Percentiles rank a stretch among this genome's conserved stretches.
Conservation (phyloP, 1,140 invertebrate genomes). For the Drosophila chauvacae region DNA sequence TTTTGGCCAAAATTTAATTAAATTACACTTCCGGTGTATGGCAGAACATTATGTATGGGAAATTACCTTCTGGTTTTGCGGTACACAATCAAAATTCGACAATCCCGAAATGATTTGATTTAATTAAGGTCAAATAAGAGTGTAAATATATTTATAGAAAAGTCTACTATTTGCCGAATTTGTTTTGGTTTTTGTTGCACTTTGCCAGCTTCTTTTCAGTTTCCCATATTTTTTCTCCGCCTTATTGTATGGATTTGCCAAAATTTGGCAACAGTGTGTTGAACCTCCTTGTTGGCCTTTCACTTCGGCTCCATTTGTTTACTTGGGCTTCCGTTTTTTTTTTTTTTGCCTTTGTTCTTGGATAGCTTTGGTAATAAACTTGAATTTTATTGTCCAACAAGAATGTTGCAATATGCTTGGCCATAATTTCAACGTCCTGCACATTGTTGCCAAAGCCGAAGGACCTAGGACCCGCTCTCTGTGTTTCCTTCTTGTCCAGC, state of each 20-base stretch:
- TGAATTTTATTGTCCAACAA: conserved; percentile 79
- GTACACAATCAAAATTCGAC: not conserved
- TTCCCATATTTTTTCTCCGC: not conserved
- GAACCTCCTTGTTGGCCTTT: conserved; percentile 41
- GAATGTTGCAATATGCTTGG: conserved; percentile 82
- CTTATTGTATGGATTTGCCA: not conserved
- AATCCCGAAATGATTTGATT: not conserved
- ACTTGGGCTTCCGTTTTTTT: conserved; percentile 10
- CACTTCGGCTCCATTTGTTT: conserved; percentile 33
- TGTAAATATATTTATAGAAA: not conserved
- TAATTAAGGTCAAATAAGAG: not conserved
- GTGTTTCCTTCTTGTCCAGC: conserved; percentile 35
- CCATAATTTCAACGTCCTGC: conserved; percentile 70
- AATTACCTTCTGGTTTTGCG: not conserved
- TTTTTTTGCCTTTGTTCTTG: conserved; percentile 11
- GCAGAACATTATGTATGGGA: not conserved
- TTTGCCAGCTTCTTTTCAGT: not conserved
- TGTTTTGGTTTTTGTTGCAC: not conserved
- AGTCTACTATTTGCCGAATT: not conserved
- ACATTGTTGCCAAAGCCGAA: conserved; percentile 65
- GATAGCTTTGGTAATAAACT: conserved; percentile 69
- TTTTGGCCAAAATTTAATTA: conserved; percentile 12
- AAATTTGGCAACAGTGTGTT: conserved; percentile 46
- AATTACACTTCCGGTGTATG: conserved; percentile 3
- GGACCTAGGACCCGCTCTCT: not conserved